These are phyloP conservation scores for Cyprinodon variegatus DNA, from an alignment of 2,113 vertebrate species.

Conservation along the genomic window DNA sequence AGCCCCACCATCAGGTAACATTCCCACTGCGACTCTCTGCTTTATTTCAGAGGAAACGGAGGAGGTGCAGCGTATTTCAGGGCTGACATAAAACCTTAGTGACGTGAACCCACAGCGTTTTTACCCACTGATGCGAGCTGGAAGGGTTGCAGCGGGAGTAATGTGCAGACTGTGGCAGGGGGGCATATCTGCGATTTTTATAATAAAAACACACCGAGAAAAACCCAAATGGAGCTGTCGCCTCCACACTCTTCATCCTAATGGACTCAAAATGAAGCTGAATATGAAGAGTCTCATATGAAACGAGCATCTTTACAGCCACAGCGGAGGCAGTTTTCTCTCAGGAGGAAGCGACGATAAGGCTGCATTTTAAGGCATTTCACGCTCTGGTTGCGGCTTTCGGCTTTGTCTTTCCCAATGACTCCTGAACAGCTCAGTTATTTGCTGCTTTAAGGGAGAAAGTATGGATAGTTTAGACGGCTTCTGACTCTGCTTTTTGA, in stretches of 20 bases:
- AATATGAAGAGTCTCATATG: slow-evolving; percentile 3
- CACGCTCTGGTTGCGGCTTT: background rate
- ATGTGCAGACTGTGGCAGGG: background rate
- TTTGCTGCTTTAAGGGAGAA: background rate
- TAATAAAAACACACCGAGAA: slow-evolving; percentile 9
- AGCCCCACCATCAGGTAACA: slow-evolving; percentile 10
- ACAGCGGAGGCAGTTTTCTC: slow-evolving; percentile 1
- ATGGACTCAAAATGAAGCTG: slow-evolving; percentile 6
- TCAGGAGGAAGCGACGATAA: slow-evolving; percentile 2
- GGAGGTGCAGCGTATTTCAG: background rate
- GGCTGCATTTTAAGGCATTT: background rate
- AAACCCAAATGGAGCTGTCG: slow-evolving; percentile 14
- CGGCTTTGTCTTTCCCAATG: background rate
- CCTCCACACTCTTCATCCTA: slow-evolving; percentile 14
- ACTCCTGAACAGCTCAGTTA: background rate
- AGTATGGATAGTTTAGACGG: background rate
- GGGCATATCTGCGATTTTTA: slow-evolving; percentile 1
- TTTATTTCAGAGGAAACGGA: slow-evolving; percentile 1
- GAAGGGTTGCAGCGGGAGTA: background rate
- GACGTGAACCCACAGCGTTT: slow-evolving; percentile 5
- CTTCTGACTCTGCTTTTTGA: background rate
- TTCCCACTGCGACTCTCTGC: background rate
- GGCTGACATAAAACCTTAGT: slow-evolving; percentile 16
- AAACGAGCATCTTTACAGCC: background rate
- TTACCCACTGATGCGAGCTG: background rate